Evolutionary conservation across 1,140 invertebrate species (phyloP), one percentile per base, ranked within the genome.

Genomic region (Leptopilina boulardi): DNA sequence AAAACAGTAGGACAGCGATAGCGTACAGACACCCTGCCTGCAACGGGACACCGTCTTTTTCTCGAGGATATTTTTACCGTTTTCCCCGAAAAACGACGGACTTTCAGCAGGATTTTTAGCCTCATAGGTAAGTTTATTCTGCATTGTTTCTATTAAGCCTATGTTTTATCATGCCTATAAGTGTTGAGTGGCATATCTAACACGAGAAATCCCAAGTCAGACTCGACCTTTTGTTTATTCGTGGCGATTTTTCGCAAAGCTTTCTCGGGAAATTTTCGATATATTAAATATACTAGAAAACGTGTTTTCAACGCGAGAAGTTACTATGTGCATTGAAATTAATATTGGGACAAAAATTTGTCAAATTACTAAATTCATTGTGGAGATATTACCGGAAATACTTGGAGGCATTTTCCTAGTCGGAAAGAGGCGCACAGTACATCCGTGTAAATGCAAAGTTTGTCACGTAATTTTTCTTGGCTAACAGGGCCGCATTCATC

Each of bases 211-310:
- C 59, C 59, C 80, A 73, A 73, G 72, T 73, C 78, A 80, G 77
- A 59, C 70, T 73, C 87, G 87, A 88, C 84, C 85, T 90, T 89
- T 89, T 89, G 88, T 90, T 90, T 89, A 90, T 89, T 87, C 87
- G 85, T 88, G 84, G 80, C 84, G 77, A 86, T 83, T 85, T 85
- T 87, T 84, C 84, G 77, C 82, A 56, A 78, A 41, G 51, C 77
- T 79, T 85, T 83, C 23, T 79, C 71, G 54, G 70, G 51, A 71
- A 75, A 82, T 84, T 86, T 84, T 80, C 38, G 18, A 15, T 18
- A 66, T 77, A 26, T 54, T 5, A 41, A 9, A 6, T 0, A 18
- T 2, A 59, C 26, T 21, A 30, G 74, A 4, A 15, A 4, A 21
- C 15, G n/a, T 83, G 81, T 87, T 87, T 77, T 13, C 30, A n/a